These are phyloP conservation scores for Phrynosoma platyrhinos DNA, from an alignment of 2,113 vertebrate species.

Conservation along the genomic window DNA sequence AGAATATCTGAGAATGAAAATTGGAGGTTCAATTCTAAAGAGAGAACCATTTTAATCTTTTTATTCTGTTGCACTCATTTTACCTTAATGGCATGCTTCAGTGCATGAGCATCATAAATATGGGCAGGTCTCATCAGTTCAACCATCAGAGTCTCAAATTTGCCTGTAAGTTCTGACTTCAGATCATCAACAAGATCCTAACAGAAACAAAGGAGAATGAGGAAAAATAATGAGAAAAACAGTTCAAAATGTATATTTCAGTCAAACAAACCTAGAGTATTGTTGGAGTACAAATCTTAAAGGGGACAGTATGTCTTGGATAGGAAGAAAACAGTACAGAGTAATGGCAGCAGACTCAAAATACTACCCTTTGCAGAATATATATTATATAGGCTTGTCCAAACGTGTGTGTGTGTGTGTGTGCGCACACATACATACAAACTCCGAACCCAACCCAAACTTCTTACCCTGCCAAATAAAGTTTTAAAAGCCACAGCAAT, in stretches of 20 bases:
- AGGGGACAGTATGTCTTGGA: not conserved
- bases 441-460: not conserved
- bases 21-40: not conserved
- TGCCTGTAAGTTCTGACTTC: constrained; percentile 92
- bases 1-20: not conserved
- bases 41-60: not conserved
- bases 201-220: constrained; percentile 27
- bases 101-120: constrained; percentile 86
- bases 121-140: constrained; percentile 86
- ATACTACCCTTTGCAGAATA: not conserved
- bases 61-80: constrained; percentile 12
- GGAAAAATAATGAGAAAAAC: constrained; percentile 21
- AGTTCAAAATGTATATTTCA: not conserved
- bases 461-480: constrained; percentile 88
- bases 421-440: not conserved
- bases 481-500: constrained; percentile 89
- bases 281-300: not conserved
- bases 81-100: constrained; percentile 95
- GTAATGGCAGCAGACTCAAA: not conserved
- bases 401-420: no score
- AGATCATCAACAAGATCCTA: constrained; percentile 91
- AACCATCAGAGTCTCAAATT: constrained; percentile 90
- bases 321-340: not conserved
- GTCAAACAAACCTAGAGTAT: not conserved
- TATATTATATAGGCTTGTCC: not conserved